phyloP scores from a whole-genome alignment of 2,797 vertebrate genomes.

The Chiroxiphia lanceolata region DNA sequence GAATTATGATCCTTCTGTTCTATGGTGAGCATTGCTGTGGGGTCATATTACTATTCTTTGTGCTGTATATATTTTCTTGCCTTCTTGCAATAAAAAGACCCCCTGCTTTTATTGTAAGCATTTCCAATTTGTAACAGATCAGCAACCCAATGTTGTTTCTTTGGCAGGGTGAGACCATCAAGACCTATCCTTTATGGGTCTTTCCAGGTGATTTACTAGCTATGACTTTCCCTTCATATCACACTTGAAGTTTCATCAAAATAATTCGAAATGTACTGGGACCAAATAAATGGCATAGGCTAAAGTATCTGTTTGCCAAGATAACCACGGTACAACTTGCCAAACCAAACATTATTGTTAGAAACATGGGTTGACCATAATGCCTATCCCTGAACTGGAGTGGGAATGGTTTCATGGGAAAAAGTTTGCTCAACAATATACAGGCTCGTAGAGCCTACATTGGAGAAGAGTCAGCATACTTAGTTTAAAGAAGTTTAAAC shows the following conservation, averaged over 20 bases:
- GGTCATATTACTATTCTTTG: conserved; percentile 31
- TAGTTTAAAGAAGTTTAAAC: not conserved
- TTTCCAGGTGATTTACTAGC: conserved; percentile 2
- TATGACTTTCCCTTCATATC: not conserved
- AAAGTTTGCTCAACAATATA: not conserved
- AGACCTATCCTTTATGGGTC: not conserved
- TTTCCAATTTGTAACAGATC: conserved; percentile 21
- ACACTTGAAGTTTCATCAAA: conserved; percentile 34
- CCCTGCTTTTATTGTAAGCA: not conserved
- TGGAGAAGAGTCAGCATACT: not conserved
- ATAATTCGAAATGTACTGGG: conserved; percentile 24
- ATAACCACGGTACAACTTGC: conserved; percentile 8
- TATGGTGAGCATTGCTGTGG: conserved; percentile 10
- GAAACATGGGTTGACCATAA: conserved; percentile 2
- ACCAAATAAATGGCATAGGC: conserved; percentile 20
- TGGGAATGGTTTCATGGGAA: conserved; percentile 42
- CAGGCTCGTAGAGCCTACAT: not conserved
- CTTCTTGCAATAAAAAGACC: conserved; percentile 8
- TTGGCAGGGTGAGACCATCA: conserved; percentile 16
- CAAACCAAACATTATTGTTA: conserved; percentile 38
- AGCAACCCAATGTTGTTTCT: conserved; percentile 2
- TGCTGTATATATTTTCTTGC: conserved; percentile 18
- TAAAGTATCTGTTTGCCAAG: conserved; percentile 24
- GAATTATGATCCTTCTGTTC: conserved; percentile 37
- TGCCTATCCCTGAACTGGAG: not conserved